Percentiles rank a stretch among this genome's conserved stretches.
Conservation (phyloP, 2,113 vertebrate species). For the Dolichotis patagonum region DNA sequence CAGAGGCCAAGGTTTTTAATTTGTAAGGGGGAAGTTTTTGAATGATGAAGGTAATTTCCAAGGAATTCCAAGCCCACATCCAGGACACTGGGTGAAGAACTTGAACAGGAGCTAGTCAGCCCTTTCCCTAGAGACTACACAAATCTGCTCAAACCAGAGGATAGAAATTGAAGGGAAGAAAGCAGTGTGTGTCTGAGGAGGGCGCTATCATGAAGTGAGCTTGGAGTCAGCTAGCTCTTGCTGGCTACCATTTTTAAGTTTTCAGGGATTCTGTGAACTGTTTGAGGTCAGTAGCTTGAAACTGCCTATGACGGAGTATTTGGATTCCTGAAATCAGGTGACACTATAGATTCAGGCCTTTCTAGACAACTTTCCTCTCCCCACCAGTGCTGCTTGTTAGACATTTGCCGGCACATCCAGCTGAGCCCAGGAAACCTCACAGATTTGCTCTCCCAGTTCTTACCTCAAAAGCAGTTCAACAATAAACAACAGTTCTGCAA, state of each 20-base stretch:
- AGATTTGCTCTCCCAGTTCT: background rate
- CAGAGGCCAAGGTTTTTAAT: background rate
- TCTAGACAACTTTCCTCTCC: background rate
- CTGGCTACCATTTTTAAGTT: background rate
- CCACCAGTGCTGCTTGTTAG: background rate
- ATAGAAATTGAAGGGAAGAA: background rate
- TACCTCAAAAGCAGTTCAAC: background rate
- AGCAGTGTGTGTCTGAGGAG: background rate
- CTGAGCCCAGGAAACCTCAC: background rate
- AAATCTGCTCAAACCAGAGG: background rate
- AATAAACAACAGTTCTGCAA: background rate
- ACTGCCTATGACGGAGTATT: background rate
- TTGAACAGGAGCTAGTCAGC: background rate
- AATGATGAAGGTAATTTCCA: background rate
- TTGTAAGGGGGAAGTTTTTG: background rate
- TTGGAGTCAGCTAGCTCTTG: accelerated
- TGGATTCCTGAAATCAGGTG: background rate
- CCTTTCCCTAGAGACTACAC: background rate
- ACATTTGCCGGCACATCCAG: background rate
- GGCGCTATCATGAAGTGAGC: background rate
- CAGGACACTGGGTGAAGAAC: background rate
- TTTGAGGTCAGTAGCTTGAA: background rate
- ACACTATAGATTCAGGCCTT: background rate
- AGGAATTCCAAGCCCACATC: background rate
- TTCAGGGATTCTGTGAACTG: background rate